Evolutionary conservation across 2,797 vertebrate genomes (phyloP).

Genomic region (Chaenodraco wilsoni): DNA sequence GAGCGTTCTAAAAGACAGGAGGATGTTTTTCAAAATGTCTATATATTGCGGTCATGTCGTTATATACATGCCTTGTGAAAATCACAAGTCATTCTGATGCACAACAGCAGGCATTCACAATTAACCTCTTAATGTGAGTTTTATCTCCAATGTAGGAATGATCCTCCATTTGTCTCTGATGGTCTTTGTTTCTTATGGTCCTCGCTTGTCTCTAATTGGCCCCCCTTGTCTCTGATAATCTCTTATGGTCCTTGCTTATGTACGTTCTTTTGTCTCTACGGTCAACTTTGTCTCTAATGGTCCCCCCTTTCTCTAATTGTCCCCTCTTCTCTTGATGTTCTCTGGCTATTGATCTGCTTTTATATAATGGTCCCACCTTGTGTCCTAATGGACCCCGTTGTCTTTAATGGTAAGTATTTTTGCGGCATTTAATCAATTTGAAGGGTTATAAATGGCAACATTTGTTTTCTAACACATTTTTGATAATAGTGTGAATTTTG

Average conservation of each 20-base stretch:
- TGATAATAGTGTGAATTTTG: not conserved
- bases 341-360: no score
- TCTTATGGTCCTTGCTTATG: no score
- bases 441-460: not conserved
- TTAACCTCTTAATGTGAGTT: conserved; percentile 22
- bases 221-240: no score
- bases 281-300: no score
- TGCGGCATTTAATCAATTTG: not conserved
- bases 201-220: no score
- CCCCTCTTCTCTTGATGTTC: no score
- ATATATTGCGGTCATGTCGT: conserved; percentile 23
- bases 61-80: conserved; percentile 25
- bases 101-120: conserved; percentile 26
- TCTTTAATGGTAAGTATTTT: not conserved
- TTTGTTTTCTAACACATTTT: not conserved
- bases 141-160: not conserved
- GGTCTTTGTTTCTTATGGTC: no score
- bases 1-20: conserved; percentile 32
- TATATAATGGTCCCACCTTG: no score
- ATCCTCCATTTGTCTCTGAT: no score
- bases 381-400: no score
- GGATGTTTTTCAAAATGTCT: conserved; percentile 44
- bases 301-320: no score
- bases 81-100: conserved; percentile 25
- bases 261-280: no score